Percentiles rank a stretch among this genome's conserved stretches.
These are phyloP conservation scores for Oryzias sinensis DNA, from an alignment of 2,797 vertebrate species.

Conservation along the genomic window DNA sequence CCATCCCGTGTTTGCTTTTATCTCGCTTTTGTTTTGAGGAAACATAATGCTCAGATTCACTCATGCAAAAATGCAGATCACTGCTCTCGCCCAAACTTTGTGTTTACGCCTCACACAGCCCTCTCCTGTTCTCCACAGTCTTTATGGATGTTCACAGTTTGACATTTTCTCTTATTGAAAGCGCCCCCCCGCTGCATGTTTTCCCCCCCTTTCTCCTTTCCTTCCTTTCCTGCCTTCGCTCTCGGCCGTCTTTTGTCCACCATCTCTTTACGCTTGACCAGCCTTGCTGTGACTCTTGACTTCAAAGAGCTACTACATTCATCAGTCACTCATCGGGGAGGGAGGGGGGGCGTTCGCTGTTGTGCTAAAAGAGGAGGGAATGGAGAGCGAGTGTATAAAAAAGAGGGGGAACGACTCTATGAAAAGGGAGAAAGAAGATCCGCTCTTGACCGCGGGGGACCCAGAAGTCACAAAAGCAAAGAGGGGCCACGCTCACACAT, in stretches of 20 bases:
- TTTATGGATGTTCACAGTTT: slow-evolving; percentile 66
- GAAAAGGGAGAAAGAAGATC: slow-evolving; percentile 71
- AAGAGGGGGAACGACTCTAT: slow-evolving; percentile 53
- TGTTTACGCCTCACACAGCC: slow-evolving; percentile 34
- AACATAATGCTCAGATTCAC: slow-evolving; percentile 43
- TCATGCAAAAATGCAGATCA: slow-evolving; percentile 52
- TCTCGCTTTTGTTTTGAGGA: slow-evolving; percentile 39
- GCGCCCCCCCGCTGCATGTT: slow-evolving; percentile 10
- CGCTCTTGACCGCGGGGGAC: slow-evolving; percentile 69
- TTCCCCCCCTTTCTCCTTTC: slow-evolving; percentile 23
- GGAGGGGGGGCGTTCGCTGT: slow-evolving; percentile 62
- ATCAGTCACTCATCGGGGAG: slow-evolving; percentile 76
- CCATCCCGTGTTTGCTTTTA: slow-evolving; percentile 22
- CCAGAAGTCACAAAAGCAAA: slow-evolving; percentile 56
- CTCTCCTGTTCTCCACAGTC: slow-evolving; percentile 44
- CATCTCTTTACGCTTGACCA: slow-evolving; percentile 73
- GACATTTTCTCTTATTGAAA: slow-evolving; percentile 57
- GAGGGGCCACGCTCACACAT: slow-evolving; percentile 39
- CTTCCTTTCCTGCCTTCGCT: slow-evolving; percentile 28
- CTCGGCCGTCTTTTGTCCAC: slow-evolving; percentile 64
- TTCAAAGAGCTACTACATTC: slow-evolving; percentile 80
- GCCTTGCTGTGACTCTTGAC: slow-evolving; percentile 77
- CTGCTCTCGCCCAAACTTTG: slow-evolving; percentile 22
- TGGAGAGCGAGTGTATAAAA: slow-evolving; percentile 64
- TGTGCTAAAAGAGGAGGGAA: slow-evolving; percentile 66